Evolutionary conservation across 1,140 invertebrate genomes (phyloP).

Genomic region (Intoshia linei): DNA sequence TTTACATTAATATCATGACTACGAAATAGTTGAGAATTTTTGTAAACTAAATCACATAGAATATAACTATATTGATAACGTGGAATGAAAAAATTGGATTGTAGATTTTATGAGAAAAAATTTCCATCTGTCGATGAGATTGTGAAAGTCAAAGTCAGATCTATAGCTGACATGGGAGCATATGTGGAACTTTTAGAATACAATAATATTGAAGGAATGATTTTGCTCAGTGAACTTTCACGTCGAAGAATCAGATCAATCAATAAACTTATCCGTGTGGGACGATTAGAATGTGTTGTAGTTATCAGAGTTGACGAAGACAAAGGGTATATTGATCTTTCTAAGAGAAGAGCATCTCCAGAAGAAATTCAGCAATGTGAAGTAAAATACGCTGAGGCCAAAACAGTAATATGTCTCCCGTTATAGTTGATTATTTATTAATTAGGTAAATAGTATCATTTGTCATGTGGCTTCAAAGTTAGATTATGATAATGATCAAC

Average conservation of each 20-base stretch:
- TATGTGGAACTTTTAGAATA: slow-evolving; percentile 90
- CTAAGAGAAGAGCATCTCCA: slow-evolving; percentile 76
- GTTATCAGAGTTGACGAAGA: slow-evolving; percentile 97
- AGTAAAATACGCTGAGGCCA: slow-evolving; percentile 85
- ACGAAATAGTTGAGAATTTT: no score
- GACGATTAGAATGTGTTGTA: slow-evolving; percentile 86
- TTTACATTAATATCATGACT: no score
- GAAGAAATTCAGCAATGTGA: slow-evolving; percentile 93
- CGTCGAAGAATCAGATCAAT: slow-evolving; percentile 87
- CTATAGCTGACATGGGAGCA: slow-evolving; percentile 95
- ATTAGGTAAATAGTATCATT: slow-evolving; percentile 50
- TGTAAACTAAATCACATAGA: no score
- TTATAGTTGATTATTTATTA: slow-evolving; percentile 1
- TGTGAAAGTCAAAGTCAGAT: slow-evolving; percentile 89
- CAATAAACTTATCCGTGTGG: slow-evolving; percentile 89
- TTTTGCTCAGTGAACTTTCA: slow-evolving; percentile 53
- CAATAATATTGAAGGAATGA: slow-evolving; percentile 78
- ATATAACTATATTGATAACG: neutral
- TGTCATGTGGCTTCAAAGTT: slow-evolving; percentile 77
- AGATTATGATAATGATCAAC: slow-evolving; percentile 54
- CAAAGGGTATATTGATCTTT: slow-evolving; percentile 97
- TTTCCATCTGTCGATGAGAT: slow-evolving; percentile 96
- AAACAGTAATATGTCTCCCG: slow-evolving; percentile 28
- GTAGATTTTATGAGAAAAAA: slow-evolving; percentile 81
- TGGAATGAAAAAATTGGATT: slow-evolving; percentile 47